Conservation (phyloP, 2,888 invertebrate species). For the Yponomeuta plumbellus region DNA sequence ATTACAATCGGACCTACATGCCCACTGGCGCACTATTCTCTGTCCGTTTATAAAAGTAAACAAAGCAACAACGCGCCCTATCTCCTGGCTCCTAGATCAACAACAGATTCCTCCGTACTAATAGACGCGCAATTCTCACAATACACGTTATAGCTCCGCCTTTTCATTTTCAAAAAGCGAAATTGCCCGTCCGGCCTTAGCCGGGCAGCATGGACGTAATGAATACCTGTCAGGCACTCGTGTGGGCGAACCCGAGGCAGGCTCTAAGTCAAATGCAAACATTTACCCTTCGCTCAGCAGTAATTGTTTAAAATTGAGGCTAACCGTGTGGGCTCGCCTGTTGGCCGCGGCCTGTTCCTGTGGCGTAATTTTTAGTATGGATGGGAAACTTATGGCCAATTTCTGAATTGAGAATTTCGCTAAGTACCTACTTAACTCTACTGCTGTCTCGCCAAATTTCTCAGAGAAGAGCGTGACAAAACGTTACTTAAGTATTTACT, state of each 20-base stretch:
- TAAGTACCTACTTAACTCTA: too few species aligned
- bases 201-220: conserved; percentile 66
- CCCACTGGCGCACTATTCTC: neutral
- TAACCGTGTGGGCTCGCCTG: conserved; percentile 71
- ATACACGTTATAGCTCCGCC: neutral
- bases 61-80: neutral
- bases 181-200: conserved; percentile 15
- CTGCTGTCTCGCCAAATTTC: too few species aligned
- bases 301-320: conserved; percentile 77
- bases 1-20: neutral
- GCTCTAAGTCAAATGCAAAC: conserved; percentile 73
- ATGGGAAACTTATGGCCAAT: neutral
- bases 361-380: neutral
- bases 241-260: conserved; percentile 62
- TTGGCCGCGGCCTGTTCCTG: conserved; percentile 37
- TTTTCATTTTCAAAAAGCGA: conserved; percentile 13
- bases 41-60: too few species aligned
- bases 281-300: conserved; percentile 73
- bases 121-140: conserved; percentile 27
- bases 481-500: too few species aligned
- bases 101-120: neutral
- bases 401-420: too few species aligned
- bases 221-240: conserved; percentile 73
- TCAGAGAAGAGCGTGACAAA: too few species aligned
- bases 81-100: neutral